Base-by-base conservation (phyloP, 2,888 invertebrate genomes). In the Agrotis exclamationis region DNA sequence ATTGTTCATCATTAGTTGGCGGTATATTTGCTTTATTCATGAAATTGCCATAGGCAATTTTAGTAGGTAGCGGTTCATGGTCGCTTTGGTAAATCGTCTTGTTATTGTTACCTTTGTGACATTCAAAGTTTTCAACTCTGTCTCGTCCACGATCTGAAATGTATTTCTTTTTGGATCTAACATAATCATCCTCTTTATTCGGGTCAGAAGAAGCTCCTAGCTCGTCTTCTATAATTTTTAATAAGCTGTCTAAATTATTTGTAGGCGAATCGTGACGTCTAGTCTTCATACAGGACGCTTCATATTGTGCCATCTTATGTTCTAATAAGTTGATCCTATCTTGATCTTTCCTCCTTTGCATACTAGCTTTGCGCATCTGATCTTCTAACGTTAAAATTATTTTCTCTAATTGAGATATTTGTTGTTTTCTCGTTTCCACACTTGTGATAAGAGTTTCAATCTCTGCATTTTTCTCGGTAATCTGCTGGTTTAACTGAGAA, bases 151-250 rank as follows among this genome's bases (percentile, higher is more conserved):
- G 79, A 28, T 86, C 88, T 63, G 79, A 77, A 48, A 57, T 51
- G 66, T 69, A 73, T 78, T 84, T 87, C 48, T 80, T 85, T 79
- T 86, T 86, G 53, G 75, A 22, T 59, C 71, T 57, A 14, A 57
- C 45, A 69, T 80, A 86, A 70, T 85, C 70, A 20, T 82, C 76
- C n/a, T 85, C 74, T 79, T 85, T 79, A 57, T 74, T 51, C 7
- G 84, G 54, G 18, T 91, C 91, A 63, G 89, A 82, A 48, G 93
- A 87, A 39, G 89, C 85, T 51, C 88, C 91, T 62, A 96, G 83
- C 85, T 96, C 96, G 44, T 94, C 90, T 89, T 96, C 96, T 11
- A 96, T 89, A 54, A 93, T 93, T 88, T 93, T 93, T 22, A 96
- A 93, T 62, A 96, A 87, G 72, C 89, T 91, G 76, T 95, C 94